A percentile compares a stretch with the other conserved stretches of the same genome.
Evolutionary conservation across 2,113 vertebrate species (phyloP).

Genomic region (Colossoma macropomum): DNA sequence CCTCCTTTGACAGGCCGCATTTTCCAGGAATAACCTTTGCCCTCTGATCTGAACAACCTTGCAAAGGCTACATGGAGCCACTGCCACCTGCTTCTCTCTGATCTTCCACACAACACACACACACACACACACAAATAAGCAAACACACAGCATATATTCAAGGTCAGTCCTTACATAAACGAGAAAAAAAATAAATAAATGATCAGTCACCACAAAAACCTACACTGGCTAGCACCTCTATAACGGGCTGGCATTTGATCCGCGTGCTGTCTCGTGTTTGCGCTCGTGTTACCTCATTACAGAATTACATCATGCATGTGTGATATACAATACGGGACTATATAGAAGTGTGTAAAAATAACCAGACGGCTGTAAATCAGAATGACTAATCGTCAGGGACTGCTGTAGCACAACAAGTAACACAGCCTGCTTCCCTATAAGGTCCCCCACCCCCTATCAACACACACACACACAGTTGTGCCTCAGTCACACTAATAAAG

Average conservation of each 20-base stretch:
- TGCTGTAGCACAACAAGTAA: slow-evolving; percentile 36
- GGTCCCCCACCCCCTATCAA: not conserved
- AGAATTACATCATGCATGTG: slow-evolving; percentile 1
- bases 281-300: slow-evolving; percentile 13
- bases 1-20: slow-evolving; percentile 6
- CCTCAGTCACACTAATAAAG: slow-evolving; percentile 47
- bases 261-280: not conserved
- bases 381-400: slow-evolving; percentile 58
- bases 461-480: slow-evolving; percentile 7
- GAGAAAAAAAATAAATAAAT: no score
- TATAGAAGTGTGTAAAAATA: slow-evolving; percentile 68
- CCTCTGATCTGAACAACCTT: slow-evolving; percentile 24
- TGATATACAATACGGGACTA: slow-evolving; percentile 45
- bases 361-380: slow-evolving; percentile 58
- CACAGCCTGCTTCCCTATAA: slow-evolving; percentile 58
- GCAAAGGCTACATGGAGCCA: slow-evolving; percentile 19
- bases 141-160: slow-evolving; percentile 4
- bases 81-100: slow-evolving; percentile 41
- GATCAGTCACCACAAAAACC: not conserved
- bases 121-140: slow-evolving; percentile 9
- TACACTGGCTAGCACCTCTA: slow-evolving; percentile 7
- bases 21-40: slow-evolving; percentile 42
- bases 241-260: not conserved
- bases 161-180: not conserved
- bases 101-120: slow-evolving; percentile 21